phyloP scores from a whole-genome alignment of 53 echinoderm and acorn worm genomes.

The Echinarachnius parma region DNA sequence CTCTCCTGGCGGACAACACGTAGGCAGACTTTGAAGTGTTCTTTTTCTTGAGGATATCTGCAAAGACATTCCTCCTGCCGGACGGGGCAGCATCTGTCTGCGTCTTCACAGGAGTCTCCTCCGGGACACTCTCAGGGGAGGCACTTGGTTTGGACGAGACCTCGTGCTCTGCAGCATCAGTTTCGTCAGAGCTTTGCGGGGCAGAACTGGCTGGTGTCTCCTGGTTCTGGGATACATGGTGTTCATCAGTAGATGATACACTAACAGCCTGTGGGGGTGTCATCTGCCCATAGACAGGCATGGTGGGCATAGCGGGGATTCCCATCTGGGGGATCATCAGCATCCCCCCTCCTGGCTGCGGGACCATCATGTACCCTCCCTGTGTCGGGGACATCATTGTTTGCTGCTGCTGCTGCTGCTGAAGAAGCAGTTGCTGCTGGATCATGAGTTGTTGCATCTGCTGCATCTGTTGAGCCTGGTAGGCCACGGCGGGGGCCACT shows the following conservation, averaged over 20 bases:
- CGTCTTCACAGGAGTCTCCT: constrained; percentile 27
- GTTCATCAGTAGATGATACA: constrained; percentile 5
- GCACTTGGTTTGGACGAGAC: background rate
- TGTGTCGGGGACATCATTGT: constrained; percentile 11
- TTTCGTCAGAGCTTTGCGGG: background rate
- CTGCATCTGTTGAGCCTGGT: constrained; percentile 56
- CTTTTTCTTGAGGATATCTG: constrained; percentile 78
- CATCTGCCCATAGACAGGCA: constrained; percentile 15
- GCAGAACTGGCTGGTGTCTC: constrained; percentile 1
- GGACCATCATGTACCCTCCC: constrained; percentile 12
- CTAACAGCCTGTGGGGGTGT: constrained; percentile 8
- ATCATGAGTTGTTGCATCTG: constrained; percentile 71
- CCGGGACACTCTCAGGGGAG: background rate
- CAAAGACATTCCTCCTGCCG: constrained; percentile 56
- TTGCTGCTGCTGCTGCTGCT: constrained; percentile 46
- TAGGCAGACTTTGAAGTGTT: constrained; percentile 61
- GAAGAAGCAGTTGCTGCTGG: constrained; percentile 62
- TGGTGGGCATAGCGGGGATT: constrained; percentile 4
- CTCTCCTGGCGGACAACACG: constrained; percentile 74
- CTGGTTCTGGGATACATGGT: background rate
- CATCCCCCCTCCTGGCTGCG: constrained; percentile 10
- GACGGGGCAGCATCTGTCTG: constrained; percentile 14
- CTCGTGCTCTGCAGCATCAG: constrained; percentile 1
- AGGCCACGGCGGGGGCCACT: constrained; percentile 34
- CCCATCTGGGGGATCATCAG: constrained; percentile 41